Base-by-base conservation (phyloP, 2,113 vertebrate species). In the Aspidoscelis tigris region DNA sequence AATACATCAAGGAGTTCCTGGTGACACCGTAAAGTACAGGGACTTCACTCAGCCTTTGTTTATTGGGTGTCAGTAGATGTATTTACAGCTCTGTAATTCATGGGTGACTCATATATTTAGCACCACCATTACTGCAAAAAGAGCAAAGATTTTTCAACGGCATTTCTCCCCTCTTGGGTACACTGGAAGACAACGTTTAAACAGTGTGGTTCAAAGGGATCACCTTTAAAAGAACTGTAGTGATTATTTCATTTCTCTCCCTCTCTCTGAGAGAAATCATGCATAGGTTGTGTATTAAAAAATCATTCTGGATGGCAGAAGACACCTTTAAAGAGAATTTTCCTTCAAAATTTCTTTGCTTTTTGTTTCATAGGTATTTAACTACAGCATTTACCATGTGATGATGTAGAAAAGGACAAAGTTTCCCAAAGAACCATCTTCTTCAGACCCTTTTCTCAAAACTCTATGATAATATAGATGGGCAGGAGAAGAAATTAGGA, bases 71-170 rank as follows among this genome's bases (percentile, higher is more conserved):
- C 87, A 24, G 88, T 86, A 81, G 87, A 89, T 93, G 84, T 94
- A 96, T 95, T 96, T 95, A 96, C 90, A 88, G 84, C 65, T 55
- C 88, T 84, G 88, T 91, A 92, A 93, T 90, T 95, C 91, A 92
- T 88, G 86, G 87, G 82, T 89, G 85, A 86, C 71, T 94, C 91
- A 95, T 95, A 95, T 88, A 95, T 95, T 94, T 90, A 93, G 88
- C 87, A 93, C 91, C 89, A 93, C 26, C 64, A 58, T 77, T 41
- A 85, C 76, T 92, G 81, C 70, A 84, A 72, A 69, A 91, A 80
- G 79, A 93, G 90, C 86, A 68, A 73, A 92, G 75, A 91, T 92
- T 94, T 93, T 94, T 93, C 91, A 88, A 91, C 11, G 92, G 83
- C 80, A 81, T 86, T 94, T 91, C 88, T 89, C 84, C 82, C 84